Conservation (phyloP, 2,113 vertebrate genomes). For the Nerophis lumbriciformis region DNA sequence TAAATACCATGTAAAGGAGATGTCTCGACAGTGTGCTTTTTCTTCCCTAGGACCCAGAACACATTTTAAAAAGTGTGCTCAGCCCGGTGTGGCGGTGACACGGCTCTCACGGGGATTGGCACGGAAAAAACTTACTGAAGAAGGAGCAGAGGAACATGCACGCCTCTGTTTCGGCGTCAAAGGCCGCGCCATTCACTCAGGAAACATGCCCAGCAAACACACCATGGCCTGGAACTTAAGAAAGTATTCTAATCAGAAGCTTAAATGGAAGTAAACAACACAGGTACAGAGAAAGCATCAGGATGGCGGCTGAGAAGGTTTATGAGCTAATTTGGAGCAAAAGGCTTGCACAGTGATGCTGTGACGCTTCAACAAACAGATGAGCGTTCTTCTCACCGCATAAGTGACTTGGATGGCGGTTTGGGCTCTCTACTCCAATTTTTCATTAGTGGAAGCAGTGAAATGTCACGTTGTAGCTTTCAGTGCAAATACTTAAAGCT, state of each 20-base stretch:
- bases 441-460: conserved; percentile 8
- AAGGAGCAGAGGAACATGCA: conserved; percentile 64
- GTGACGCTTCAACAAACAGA: conserved; percentile 6
- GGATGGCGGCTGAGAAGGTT: conserved; percentile 14
- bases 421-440: background rate
- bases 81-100: conserved; percentile 46
- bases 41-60: conserved; percentile 23
- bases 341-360: conserved; percentile 35
- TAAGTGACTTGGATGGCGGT: background rate
- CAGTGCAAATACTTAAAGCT: conserved; percentile 27
- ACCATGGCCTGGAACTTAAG: conserved; percentile 5
- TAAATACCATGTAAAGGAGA: conserved; percentile 66
- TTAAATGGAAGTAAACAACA: conserved; percentile 31
- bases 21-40: conserved; percentile 69
- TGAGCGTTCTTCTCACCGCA: background rate
- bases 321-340: conserved; percentile 45
- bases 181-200: conserved; percentile 64
- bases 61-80: conserved; percentile 38
- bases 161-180: conserved; percentile 62
- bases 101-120: conserved; percentile 65
- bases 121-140: conserved; percentile 61
- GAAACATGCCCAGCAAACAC: conserved; percentile 59
- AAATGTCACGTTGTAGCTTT: conserved; percentile 25
- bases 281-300: conserved; percentile 17
- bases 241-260: conserved; percentile 15